A percentile compares a stretch with the other conserved stretches of the same genome.
These are phyloP conservation scores for Propithecus perrieri DNA, from an alignment of 2,797 vertebrate genomes.

Conservation along the genomic window DNA sequence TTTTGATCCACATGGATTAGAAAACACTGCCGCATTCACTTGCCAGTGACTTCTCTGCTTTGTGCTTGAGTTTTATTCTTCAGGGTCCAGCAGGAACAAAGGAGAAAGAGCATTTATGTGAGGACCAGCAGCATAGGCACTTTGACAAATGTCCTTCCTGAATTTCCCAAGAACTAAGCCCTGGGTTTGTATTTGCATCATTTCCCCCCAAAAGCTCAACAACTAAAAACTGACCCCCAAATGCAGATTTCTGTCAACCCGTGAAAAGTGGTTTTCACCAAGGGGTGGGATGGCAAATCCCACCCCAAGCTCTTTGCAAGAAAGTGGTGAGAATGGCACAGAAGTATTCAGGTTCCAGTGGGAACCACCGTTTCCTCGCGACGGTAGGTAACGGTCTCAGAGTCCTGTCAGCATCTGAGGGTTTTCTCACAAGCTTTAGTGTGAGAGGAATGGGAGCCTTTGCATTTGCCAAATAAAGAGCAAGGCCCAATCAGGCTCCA, in stretches of 20 bases:
- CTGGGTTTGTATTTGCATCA: conserved; percentile 77
- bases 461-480: background rate
- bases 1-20: conserved; percentile 86
- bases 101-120: conserved; percentile 72
- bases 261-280: conserved; percentile 72
- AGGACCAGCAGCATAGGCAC: conserved; percentile 64
- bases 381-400: background rate
- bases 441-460: background rate
- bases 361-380: background rate
- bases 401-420: background rate
- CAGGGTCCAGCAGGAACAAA: conserved; percentile 82
- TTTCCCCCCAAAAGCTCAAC: conserved; percentile 74
- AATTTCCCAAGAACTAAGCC: conserved; percentile 77
- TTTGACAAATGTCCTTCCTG: conserved; percentile 75
- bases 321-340: background rate
- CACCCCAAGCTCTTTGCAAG: conserved; percentile 1
- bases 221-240: conserved; percentile 58
- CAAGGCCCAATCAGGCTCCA: background rate
- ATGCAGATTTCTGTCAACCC: conserved; percentile 72
- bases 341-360: background rate
- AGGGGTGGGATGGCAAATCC: conserved; percentile 50
- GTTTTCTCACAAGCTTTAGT: background rate
- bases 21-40: conserved; percentile 83
- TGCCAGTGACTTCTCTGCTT: conserved; percentile 81
- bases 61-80: conserved; percentile 84